Conservation (phyloP, 2,888 invertebrate species). For the Drosophila siamana region DNA sequence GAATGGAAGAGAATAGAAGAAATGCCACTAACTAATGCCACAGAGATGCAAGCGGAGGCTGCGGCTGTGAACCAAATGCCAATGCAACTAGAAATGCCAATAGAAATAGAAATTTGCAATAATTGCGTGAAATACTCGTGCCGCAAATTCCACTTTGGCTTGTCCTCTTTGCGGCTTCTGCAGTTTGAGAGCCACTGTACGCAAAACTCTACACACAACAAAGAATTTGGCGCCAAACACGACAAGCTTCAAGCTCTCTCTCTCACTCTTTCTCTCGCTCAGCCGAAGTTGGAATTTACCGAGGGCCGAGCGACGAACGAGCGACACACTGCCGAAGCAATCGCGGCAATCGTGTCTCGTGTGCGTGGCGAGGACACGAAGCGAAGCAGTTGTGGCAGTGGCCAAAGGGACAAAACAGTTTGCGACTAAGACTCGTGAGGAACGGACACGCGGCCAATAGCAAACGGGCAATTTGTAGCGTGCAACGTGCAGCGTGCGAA, state of each 20-base stretch:
- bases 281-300: neutral
- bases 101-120: neutral
- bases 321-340: constrained; percentile 36
- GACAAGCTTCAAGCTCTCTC: constrained; percentile 19
- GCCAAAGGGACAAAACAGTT: constrained; percentile 77
- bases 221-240: constrained; percentile 81
- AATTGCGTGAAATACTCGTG: constrained; percentile 15
- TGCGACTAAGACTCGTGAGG: constrained; percentile 83
- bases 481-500: constrained; percentile 39
- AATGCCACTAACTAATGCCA: too few species aligned
- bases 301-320: constrained; percentile 21
- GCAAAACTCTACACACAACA: constrained; percentile 54
- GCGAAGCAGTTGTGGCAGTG: constrained; percentile 40
- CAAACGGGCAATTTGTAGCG: constrained; percentile 47
- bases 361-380: constrained; percentile 57
- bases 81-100: constrained; percentile 1
- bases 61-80: neutral
- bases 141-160: constrained; percentile 1
- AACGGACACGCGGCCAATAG: constrained; percentile 79
- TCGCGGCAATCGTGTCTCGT: constrained; percentile 20
- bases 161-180: constrained; percentile 30
- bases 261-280: neutral
- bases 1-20: neutral
- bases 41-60: too few species aligned
- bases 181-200: constrained; percentile 71